phyloP scores from a whole-genome alignment of 2,113 vertebrate genomes.

The Oreocharis arfaki region DNA sequence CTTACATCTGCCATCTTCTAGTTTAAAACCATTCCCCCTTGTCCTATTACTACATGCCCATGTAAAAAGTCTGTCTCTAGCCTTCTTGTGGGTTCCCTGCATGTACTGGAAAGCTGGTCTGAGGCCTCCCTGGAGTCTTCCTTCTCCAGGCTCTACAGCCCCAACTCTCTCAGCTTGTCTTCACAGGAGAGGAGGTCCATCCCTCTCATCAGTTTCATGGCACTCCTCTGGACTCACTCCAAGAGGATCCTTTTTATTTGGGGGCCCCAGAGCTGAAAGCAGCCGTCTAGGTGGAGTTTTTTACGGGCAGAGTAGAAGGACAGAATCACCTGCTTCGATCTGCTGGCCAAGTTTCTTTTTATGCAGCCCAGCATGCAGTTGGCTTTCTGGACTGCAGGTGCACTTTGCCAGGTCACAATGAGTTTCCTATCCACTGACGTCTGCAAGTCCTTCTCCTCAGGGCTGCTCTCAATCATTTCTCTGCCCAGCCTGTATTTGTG shows the following conservation, averaged over 20 bases:
- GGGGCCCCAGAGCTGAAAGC: not conserved
- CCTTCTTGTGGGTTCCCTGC: not conserved
- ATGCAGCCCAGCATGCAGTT: not conserved
- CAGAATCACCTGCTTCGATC: rapidly evolving
- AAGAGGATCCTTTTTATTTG: not conserved
- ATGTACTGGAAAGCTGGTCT: not conserved
- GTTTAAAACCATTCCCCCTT: not conserved
- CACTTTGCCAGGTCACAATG: not conserved
- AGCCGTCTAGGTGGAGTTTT: not conserved
- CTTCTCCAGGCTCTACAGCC: not conserved
- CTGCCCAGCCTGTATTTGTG: not conserved
- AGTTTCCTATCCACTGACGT: not conserved
- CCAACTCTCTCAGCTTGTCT: not conserved
- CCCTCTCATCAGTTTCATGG: not conserved
- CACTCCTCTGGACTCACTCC: not conserved
- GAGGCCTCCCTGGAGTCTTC: not conserved
- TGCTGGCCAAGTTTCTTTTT: not conserved
- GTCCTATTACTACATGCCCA: not conserved
- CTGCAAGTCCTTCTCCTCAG: not conserved
- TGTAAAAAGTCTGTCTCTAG: not conserved
- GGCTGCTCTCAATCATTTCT: not conserved
- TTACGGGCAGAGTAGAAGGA: not conserved
- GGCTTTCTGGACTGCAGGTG: not conserved
- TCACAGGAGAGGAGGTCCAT: not conserved
- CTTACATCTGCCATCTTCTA: not conserved